Conservation (phyloP, 2,888 invertebrate species). For the Pyrgus malvae region DNA sequence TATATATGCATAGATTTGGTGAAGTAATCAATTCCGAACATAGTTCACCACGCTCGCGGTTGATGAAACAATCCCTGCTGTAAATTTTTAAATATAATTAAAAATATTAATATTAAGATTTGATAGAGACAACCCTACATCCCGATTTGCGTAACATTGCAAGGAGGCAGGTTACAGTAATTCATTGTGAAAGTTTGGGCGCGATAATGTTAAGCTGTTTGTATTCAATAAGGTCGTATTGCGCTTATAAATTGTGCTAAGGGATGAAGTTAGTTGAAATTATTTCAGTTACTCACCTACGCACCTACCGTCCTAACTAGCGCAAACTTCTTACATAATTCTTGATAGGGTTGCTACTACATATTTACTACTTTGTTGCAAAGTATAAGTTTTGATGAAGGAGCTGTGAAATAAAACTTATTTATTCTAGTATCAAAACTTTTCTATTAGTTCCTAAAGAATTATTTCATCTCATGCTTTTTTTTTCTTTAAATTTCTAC, state of each 20-base stretch:
- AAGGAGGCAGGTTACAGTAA: conserved; percentile 32
- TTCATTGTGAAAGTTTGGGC: conserved; percentile 39
- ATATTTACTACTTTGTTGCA: too few species aligned
- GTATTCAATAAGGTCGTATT: conserved; percentile 36
- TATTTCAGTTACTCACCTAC: conserved; percentile 19
- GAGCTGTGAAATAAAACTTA: too few species aligned
- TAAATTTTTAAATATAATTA: too few species aligned
- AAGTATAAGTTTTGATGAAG: too few species aligned
- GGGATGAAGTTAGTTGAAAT: conserved; percentile 17
- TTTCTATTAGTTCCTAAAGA: too few species aligned
- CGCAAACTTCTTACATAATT: conserved; percentile 11
- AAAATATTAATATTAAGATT: neutral
- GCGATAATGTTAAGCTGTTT: conserved; percentile 38
- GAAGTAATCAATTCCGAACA: too few species aligned
- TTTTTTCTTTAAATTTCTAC: too few species aligned
- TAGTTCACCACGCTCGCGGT: too few species aligned
- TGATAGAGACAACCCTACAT: conserved; percentile 2
- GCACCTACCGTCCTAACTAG: conserved; percentile 1
- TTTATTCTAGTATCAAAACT: too few species aligned
- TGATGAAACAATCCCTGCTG: too few species aligned
- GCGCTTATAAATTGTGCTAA: conserved; percentile 36
- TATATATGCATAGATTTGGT: too few species aligned
- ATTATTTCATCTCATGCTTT: too few species aligned
- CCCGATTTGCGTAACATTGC: conserved; percentile 34
- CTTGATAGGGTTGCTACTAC: neutral